Conservation (phyloP, 1,140 invertebrate genomes). For the Rhagoletis pomonella region DNA sequence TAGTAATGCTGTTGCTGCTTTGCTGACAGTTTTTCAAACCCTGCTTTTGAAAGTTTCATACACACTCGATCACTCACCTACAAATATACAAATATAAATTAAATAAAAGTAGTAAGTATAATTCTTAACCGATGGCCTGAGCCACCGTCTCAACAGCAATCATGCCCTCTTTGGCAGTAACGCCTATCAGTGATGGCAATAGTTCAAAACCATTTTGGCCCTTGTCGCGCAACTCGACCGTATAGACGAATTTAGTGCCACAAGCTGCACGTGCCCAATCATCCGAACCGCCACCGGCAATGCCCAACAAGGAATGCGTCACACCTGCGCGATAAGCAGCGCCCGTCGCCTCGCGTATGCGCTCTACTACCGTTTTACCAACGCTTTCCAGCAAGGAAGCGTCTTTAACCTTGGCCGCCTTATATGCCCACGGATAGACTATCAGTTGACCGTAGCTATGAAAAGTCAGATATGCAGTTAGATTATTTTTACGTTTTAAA, state of each 20-base stretch:
- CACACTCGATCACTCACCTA: not conserved
- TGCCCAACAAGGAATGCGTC: conserved; percentile 79
- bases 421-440: conserved; percentile 82
- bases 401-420: conserved; percentile 75
- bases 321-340: conserved; percentile 62
- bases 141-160: conserved; percentile 86
- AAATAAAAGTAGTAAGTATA: conserved; percentile 28
- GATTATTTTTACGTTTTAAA: conserved; percentile 71
- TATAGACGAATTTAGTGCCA: conserved; percentile 90
- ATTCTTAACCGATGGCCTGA: conserved; percentile 66
- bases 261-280: conserved; percentile 91
- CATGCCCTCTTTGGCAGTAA: conserved; percentile 88
- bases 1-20: too few relatives aligned
- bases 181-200: conserved; percentile 86
- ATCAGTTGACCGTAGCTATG: conserved; percentile 84
- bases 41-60: too few relatives aligned
- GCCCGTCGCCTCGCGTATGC: conserved; percentile 66
- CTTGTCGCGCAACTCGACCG: conserved; percentile 90
- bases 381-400: conserved; percentile 81
- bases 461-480: conserved; percentile 80
- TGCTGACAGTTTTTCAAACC: too few relatives aligned
- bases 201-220: conserved; percentile 92
- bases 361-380: conserved; percentile 78
- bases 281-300: conserved; percentile 87
- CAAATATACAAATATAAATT: conserved; percentile 24